phyloP scores from a whole-genome alignment of 2,113 vertebrate species.

The Larimichthys crocea region DNA sequence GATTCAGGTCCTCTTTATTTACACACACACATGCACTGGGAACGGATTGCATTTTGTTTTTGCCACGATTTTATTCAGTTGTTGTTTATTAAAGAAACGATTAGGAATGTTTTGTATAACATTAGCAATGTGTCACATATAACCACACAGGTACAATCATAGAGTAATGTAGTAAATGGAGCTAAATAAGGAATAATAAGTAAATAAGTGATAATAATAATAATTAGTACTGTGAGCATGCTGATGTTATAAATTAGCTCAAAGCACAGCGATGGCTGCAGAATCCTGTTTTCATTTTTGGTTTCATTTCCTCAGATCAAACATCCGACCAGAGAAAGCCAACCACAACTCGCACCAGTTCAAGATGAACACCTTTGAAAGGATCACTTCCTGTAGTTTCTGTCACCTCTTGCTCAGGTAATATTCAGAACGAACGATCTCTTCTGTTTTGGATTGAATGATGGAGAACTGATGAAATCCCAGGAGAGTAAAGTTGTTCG shows the following conservation, averaged over 20 bases:
- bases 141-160: no score
- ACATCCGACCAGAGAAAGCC: conserved; percentile 90
- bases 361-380: conserved; percentile 93
- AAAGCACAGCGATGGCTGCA: background rate
- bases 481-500: background rate
- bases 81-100: background rate
- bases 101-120: conserved; percentile 11
- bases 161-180: no score
- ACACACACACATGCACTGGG: background rate
- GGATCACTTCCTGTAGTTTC: conserved; percentile 90
- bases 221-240: no score
- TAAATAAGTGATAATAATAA: no score
- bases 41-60: conserved; percentile 19
- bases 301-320: conserved; percentile 84
- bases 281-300: background rate
- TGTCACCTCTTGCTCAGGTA: conserved; percentile 94
- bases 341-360: conserved; percentile 91
- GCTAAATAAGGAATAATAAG: no score
- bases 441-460: background rate
- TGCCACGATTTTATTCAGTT: background rate
- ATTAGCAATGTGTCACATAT: no score
- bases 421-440: background rate
- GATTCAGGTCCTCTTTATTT: conserved; percentile 28
- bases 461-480: background rate
- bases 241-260: no score